phyloP scores from a whole-genome alignment of 2,113 vertebrate genomes.

The Lonchura striata region DNA sequence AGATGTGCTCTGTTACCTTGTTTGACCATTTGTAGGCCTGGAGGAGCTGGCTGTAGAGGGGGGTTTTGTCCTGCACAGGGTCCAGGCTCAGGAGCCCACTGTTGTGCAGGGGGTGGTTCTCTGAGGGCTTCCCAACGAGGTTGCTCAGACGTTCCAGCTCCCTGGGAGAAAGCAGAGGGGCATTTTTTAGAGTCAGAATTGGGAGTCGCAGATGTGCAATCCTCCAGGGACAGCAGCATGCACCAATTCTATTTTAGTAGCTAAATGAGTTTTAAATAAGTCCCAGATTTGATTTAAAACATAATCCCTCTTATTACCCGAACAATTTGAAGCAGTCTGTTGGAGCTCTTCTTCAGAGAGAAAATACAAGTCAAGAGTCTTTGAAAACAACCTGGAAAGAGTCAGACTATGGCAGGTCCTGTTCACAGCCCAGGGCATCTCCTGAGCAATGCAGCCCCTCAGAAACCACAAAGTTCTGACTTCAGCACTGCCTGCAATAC shows the following conservation, averaged over 20 bases:
- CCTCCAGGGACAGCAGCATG: not conserved
- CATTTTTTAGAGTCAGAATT: not conserved
- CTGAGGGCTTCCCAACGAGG: slow-evolving; percentile 92
- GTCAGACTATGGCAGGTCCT: not conserved
- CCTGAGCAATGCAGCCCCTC: not conserved
- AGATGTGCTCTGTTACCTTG: slow-evolving; percentile 78
- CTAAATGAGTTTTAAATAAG: not conserved
- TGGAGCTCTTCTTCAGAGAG: not conserved
- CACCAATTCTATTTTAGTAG: not conserved
- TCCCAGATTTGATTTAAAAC: not conserved
- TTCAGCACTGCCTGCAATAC: not conserved
- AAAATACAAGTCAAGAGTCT: not conserved
- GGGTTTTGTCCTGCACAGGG: slow-evolving; percentile 97
- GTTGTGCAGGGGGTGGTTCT: slow-evolving; percentile 96
- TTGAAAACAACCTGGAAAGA: not conserved
- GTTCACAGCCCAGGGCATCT: not conserved
- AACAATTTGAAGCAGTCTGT: not conserved
- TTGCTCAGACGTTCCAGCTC: slow-evolving; percentile 93
- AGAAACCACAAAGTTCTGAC: not conserved
- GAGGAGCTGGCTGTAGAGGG: slow-evolving; percentile 94
- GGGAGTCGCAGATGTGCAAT: fast-evolving
- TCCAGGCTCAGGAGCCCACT: slow-evolving; percentile 93
- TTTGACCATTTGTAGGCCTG: slow-evolving; percentile 99
- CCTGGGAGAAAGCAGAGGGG: slow-evolving; percentile 70
- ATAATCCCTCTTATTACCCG: not conserved